Conservation (phyloP, 2,797 vertebrate genomes). For the Lepilemur ruficaudatus region DNA sequence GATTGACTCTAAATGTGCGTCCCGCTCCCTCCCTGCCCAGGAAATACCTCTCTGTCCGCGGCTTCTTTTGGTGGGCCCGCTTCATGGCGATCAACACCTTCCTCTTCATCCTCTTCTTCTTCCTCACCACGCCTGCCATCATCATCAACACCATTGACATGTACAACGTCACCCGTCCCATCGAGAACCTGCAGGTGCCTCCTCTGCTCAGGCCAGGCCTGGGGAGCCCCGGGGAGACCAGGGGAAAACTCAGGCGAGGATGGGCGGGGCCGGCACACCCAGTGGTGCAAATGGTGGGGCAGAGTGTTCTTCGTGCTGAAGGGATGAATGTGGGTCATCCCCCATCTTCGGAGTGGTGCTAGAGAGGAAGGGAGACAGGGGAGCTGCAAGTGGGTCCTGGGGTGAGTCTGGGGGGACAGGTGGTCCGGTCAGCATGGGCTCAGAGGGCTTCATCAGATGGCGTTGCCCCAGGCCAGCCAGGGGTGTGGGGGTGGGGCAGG, state of each 20-base stretch:
- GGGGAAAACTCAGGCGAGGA: neutral
- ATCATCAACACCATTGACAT: slow-evolving; percentile 99
- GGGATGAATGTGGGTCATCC: neutral
- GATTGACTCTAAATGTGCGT: neutral
- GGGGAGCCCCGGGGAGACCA: neutral
- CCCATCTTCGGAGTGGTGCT: neutral
- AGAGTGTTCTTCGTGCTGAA: neutral
- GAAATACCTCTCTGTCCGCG: slow-evolving; percentile 95
- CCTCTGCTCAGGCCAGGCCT: neutral
- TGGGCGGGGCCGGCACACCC: fast-evolving
- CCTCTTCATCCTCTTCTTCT: slow-evolving; percentile 97
- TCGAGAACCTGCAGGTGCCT: slow-evolving; percentile 93
- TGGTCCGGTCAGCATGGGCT: neutral
- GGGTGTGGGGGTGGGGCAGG: too few relatives aligned
- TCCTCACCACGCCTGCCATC: slow-evolving; percentile 98
- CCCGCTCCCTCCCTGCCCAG: slow-evolving; percentile 79
- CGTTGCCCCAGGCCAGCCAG: neutral
- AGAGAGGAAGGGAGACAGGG: neutral
- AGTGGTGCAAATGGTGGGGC: neutral
- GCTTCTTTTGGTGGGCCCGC: slow-evolving; percentile 94
- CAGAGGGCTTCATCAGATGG: neutral
- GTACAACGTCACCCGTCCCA: slow-evolving; percentile 96
- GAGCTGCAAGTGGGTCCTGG: neutral
- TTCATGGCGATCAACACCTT: slow-evolving; percentile 94
- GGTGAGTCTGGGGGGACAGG: neutral